phyloP scores from a whole-genome alignment of 1,140 invertebrate genomes.

The Magallana angulata region DNA sequence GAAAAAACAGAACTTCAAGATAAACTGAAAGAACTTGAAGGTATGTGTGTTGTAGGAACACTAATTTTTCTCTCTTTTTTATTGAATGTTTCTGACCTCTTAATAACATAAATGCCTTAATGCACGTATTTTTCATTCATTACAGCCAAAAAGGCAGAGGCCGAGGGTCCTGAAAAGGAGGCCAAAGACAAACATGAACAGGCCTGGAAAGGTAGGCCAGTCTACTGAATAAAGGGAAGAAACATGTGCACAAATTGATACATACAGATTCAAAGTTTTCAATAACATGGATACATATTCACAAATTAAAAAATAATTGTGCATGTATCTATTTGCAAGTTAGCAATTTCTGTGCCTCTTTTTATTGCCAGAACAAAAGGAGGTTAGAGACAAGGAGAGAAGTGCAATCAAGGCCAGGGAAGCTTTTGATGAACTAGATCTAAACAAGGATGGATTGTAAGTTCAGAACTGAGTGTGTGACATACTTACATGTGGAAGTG shows the following conservation, averaged over 20 bases:
- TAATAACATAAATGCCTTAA: not conserved
- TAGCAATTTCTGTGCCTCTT: not conserved
- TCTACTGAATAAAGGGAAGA: no score
- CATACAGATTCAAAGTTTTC: not conserved
- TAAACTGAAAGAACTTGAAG: slow-evolving; percentile 68
- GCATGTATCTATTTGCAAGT: not conserved
- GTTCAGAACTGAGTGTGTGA: slow-evolving; percentile 24
- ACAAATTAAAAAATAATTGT: no score
- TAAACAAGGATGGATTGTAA: slow-evolving; percentile 75
- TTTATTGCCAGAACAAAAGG: slow-evolving; percentile 67
- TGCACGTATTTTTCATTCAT: slow-evolving; percentile 16
- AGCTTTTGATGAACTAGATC: slow-evolving; percentile 78
- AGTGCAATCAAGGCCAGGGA: slow-evolving; percentile 85
- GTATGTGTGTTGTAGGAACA: slow-evolving; percentile 50
- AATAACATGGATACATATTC: no score
- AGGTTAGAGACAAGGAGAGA: slow-evolving; percentile 76
- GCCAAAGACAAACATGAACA: slow-evolving; percentile 77
- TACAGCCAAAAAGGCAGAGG: slow-evolving; percentile 73
- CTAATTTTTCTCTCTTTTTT: not conserved
- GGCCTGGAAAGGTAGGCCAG: slow-evolving; percentile 74
- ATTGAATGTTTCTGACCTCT: not conserved
- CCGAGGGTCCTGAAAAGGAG: slow-evolving; percentile 76
- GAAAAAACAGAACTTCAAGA: slow-evolving; percentile 79
- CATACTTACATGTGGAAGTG: not conserved
- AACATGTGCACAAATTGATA: not conserved